Conservation (phyloP, 1,140 invertebrate genomes). For the Dreissena rostriformis region DNA sequence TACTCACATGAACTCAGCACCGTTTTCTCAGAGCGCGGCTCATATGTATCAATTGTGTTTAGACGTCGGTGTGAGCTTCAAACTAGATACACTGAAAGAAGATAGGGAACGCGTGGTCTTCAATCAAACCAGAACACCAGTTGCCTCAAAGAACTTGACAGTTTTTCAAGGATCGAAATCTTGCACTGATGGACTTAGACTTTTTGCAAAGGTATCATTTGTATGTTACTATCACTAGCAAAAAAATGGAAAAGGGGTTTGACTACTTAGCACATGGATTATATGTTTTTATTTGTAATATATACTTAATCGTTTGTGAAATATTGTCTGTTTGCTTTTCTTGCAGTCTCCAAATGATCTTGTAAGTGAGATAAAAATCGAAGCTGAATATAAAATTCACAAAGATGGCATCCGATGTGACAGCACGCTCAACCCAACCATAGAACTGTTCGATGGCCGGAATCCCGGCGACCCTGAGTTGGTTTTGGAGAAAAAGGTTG, state of each 20-base stretch:
- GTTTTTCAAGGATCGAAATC: background rate
- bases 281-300: no score
- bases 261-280: no score
- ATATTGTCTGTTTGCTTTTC: background rate
- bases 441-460: background rate
- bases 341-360: background rate
- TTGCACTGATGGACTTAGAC: background rate
- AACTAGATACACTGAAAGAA: background rate
- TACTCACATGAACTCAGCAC: no score
- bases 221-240: conserved; percentile 2
- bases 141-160: background rate
- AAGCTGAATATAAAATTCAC: background rate
- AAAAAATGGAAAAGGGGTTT: no score
- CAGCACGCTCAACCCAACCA: background rate
- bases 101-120: background rate
- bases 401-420: background rate
- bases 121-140: background rate
- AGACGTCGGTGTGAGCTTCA: background rate
- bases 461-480: background rate
- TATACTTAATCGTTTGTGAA: no score
- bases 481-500: background rate
- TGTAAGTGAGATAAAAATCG: background rate
- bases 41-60: no score
- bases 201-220: conserved; percentile 29
- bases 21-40: no score